Evolutionary conservation across 2,888 invertebrate species (phyloP).

Genomic region (Hirtodrosophila duncani): DNA sequence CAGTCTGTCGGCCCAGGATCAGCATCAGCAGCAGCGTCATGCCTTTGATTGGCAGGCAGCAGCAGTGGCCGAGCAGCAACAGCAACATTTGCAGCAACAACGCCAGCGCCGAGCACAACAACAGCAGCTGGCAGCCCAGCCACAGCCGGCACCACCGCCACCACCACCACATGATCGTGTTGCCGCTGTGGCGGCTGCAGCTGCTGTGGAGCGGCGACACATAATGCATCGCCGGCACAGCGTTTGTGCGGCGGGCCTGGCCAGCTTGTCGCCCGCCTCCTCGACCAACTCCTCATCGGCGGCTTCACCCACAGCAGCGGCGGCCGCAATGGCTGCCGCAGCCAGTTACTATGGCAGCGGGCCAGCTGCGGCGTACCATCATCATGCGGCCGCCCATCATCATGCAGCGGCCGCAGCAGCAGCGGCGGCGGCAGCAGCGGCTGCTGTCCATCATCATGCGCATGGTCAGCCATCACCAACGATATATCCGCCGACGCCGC

Average conservation of each 20-base stretch:
- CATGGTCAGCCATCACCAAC: constrained; percentile 79
- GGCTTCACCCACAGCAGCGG: constrained; percentile 50
- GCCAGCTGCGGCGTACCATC: constrained; percentile 35
- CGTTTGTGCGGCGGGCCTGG: constrained; percentile 49
- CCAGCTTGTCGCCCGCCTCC: constrained; percentile 51
- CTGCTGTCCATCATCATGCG: constrained; percentile 55
- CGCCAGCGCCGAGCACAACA: constrained; percentile 9
- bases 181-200: constrained; percentile 25
- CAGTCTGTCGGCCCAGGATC: constrained; percentile 20
- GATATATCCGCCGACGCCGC: constrained; percentile 79
- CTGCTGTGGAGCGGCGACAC: constrained; percentile 28
- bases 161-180: constrained; percentile 21
- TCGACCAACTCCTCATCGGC: constrained; percentile 41
- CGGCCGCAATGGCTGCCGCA: constrained; percentile 62
- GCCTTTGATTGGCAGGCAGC: neutral
- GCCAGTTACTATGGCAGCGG: constrained; percentile 53
- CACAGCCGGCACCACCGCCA: constrained; percentile 14
- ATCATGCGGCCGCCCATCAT: constrained; percentile 43
- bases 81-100: neutral
- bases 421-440: constrained; percentile 43
- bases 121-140: constrained; percentile 1
- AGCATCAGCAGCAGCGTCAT: constrained; percentile 19
- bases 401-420: constrained; percentile 42
- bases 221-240: constrained; percentile 51
- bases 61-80: constrained; percentile 6